Conservation (phyloP, 2,797 vertebrate species). For the Euphonia xanthogaster region DNA sequence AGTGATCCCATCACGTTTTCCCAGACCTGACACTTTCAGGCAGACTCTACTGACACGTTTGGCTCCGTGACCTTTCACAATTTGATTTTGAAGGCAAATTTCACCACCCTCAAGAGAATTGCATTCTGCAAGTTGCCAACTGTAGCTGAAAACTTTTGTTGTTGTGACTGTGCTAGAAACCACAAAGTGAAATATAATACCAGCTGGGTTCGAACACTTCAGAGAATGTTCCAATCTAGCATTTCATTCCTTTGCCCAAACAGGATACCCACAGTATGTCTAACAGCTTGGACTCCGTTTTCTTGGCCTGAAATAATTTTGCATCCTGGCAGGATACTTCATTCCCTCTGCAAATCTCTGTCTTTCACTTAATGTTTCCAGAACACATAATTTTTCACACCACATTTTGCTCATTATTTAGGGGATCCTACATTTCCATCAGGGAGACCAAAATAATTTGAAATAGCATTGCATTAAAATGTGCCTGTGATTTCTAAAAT, state of each 20-base stretch:
- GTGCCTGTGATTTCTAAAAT: background rate
- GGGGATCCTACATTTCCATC: background rate
- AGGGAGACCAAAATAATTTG: background rate
- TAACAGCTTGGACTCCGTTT: slow-evolving; percentile 10
- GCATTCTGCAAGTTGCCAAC: background rate
- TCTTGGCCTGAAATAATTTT: slow-evolving; percentile 12
- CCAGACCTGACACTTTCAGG: background rate
- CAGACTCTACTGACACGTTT: background rate
- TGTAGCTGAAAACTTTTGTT: background rate
- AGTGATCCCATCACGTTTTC: background rate
- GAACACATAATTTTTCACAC: background rate
- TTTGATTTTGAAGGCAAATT: background rate
- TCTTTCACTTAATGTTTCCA: slow-evolving; percentile 18
- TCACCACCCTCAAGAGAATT: background rate
- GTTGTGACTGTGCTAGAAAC: background rate
- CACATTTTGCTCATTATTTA: background rate
- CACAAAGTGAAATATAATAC: slow-evolving; percentile 7
- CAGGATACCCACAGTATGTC: background rate
- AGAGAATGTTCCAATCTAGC: background rate
- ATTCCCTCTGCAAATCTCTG: slow-evolving; percentile 13
- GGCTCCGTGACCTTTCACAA: background rate
- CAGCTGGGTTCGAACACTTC: background rate
- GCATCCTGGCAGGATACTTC: background rate
- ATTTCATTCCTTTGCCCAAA: slow-evolving; percentile 1
- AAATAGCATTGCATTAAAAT: background rate